Evolutionary conservation across 1,140 invertebrate genomes (phyloP), one percentile per base, ranked within the genome.

Genomic region (Condylostylus longicornis): DNA sequence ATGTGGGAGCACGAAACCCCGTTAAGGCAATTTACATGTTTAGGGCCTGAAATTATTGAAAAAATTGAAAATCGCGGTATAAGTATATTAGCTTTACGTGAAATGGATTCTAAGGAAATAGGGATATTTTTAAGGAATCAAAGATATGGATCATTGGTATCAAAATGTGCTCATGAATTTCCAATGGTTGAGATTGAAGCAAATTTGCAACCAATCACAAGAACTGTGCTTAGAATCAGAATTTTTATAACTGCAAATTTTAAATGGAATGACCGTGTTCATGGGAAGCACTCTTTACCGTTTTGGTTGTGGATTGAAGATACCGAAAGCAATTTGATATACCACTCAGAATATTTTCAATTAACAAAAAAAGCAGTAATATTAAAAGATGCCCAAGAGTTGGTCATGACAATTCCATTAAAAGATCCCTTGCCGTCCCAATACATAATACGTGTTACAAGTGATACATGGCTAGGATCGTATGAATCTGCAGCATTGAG

Each of bases 251-350:
- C 59, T 37, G 76, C 94, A 1, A 73, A 79, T 41, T 99, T 98
- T 57, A 77, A 67, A 31, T 96, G 90, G 89, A 87, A 88, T 54
- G 85, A 90, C 52, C 75, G 71, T 43, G 66, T 88, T 37, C 90
- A 97, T 57, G 90, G 93, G 1, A 82, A 79, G 58, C 74, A 70
- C 8, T 72, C 80, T 1, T 88, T 98, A 64, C 72, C 81, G 2
- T 99, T 96, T 63, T 98, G 90, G 86, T 76, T 98, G 34, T 97
- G 94, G 89, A 81, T 99, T 12, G 93, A 97, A 65, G 91, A 98
- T 65, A 81, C 90, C 0, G 82, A 88, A 10, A 83, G 71, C 40
- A 89, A 96, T 61, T 78, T 77, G 45, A 97, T 98, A 53, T 94
- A 97, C 61, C 95, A 99, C 66, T 82, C 83, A 34, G 96, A 99